Evolutionary conservation across 53 echinoderm and acorn worm genomes (phyloP).

Genomic region (Stichopus horrens): DNA sequence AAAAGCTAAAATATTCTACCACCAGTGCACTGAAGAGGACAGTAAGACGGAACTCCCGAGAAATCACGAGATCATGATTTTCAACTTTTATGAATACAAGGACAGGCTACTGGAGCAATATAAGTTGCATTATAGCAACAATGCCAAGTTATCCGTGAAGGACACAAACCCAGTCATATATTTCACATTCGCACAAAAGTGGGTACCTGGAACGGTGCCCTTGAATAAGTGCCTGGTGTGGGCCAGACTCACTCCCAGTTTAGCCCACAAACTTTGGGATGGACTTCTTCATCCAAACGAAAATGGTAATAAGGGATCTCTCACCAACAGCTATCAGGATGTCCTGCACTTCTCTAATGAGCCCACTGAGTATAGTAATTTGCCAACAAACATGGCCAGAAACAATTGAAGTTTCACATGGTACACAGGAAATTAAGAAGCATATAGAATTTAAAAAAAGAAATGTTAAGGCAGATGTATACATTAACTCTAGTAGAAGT

Average conservation of each 20-base stretch:
- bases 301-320: background rate
- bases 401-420: no score
- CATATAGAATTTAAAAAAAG: no score
- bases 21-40: background rate
- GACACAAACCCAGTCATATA: slow-evolving; percentile 1
- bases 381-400: no score
- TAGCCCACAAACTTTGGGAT: background rate
- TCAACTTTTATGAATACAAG: background rate
- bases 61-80: slow-evolving; percentile 7
- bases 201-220: background rate
- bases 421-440: no score
- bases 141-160: background rate
- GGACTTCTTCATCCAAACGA: background rate
- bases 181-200: slow-evolving; percentile 33
- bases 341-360: background rate
- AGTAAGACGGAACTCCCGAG: slow-evolving; percentile 14
- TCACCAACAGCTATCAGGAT: background rate
- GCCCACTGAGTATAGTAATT: background rate
- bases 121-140: background rate
- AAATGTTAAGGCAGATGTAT: no score
- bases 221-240: slow-evolving; percentile 20
- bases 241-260: slow-evolving; percentile 3
- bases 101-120: background rate
- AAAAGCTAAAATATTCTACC: slow-evolving; percentile 38
- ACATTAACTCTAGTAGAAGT: no score